These are phyloP conservation scores for Platyrinchus mystaceus DNA, from an alignment of 2,797 vertebrate species.

Conservation along the genomic window DNA sequence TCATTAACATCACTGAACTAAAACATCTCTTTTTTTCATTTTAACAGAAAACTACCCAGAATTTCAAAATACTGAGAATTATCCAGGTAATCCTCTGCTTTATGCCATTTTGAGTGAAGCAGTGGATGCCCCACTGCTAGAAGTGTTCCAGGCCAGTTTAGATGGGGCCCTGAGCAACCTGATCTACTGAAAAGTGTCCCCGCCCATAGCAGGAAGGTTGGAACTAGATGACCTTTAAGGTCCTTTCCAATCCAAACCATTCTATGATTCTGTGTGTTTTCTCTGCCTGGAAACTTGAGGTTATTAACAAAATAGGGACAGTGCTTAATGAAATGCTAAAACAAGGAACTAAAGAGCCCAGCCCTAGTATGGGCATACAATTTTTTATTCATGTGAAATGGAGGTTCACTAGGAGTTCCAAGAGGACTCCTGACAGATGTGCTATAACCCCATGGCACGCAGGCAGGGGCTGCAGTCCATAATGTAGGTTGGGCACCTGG, in stretches of 20 bases:
- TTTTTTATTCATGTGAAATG: neutral
- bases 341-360: neutral
- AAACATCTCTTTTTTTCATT: neutral
- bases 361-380: fast-evolving
- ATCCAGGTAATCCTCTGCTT: neutral
- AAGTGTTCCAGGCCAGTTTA: neutral
- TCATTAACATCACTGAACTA: neutral
- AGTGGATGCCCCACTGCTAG: neutral
- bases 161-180: neutral
- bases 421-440: neutral
- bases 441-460: neutral
- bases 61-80: neutral
- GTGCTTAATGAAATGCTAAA: neutral
- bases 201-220: neutral
- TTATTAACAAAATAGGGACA: neutral
- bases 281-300: neutral
- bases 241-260: neutral
- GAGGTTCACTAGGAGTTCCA: neutral
- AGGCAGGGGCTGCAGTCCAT: neutral
- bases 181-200: neutral
- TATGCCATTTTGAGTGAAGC: neutral
- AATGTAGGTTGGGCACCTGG: fast-evolving
- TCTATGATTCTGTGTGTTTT: neutral
- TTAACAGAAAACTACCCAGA: neutral
- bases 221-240: neutral